Evolutionary conservation across 2,888 invertebrate species (phyloP), one percentile per base, ranked within the genome.

Genomic region (Leptopilina drosophilae): DNA sequence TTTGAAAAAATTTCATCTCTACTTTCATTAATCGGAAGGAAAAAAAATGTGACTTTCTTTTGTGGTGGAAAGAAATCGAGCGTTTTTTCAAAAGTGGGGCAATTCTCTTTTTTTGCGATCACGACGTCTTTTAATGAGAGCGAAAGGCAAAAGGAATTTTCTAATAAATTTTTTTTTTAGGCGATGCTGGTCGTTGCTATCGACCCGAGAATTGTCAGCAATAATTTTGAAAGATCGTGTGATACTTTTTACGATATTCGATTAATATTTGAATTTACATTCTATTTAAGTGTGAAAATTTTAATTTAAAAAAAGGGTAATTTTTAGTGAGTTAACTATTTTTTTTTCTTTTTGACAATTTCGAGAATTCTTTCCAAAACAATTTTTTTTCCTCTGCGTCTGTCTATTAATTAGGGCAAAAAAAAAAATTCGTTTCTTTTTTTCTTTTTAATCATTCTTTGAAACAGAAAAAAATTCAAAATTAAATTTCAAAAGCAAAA

Each of bases 171-270:
- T 42, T 42, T 42, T 42, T 42, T 42, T 42, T 42, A 8, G 90
- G 91, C 90, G 90, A 91, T 91, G 91, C 91, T 91, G 91, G 91
- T 90, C 91, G 91, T 91, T 91, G 91, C 91, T 91, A 84, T 89
- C 87, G 88, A 88, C 83, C 88, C 87, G 83, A 83, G 83, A 86
- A 80, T 46, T 77, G 78, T 87, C 85, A 83, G 76, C 83, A 78
- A 59, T 77, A 69, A 84, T 77, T 77, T 83, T 82, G 81, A 79
- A 20, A 20, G 20, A 20, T 20, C 20, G 20, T 20, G 20, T 20
- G 20, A 1, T 20, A 20, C 20, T 20, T 20, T 20, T 20, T 20
- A 20, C 69, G 80, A 79, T 82, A 83, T 86, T 85, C 85, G 84
- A 83, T 78, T 42, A 78, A 56, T 73, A 73, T 20, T 49, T 73